Base-by-base conservation (phyloP, 2,888 invertebrate genomes). In the Apodemia hepburni region DNA sequence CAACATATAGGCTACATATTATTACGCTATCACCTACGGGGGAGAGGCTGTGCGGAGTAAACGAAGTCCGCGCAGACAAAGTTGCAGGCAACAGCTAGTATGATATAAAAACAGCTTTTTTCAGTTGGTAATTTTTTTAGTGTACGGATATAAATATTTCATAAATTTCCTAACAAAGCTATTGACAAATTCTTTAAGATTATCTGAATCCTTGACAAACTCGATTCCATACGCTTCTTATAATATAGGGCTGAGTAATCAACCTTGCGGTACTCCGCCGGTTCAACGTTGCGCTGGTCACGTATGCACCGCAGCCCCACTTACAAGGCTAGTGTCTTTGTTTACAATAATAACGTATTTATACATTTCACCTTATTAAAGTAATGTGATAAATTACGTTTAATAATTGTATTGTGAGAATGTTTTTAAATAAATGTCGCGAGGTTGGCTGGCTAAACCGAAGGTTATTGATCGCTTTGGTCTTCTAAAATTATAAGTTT, bases 231-330 rank as follows among this genome's bases (percentile, higher is more conserved):
- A 27, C 15, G 22, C 35, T 54, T 9, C 61, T 47, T 62, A 68
- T 35, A 64, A 61, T 63, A 51, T 57, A 60, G 68, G 66, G 2
- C 64, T 59, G 29, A 60, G 51, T 17, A 54, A 58, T 35, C 59
- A 49, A 59, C 71, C 70, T 68, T 70, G 70, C 35, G 54, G 60
- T n/a, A 68, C 63, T 35, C 68, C 64, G 61, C 61, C 35, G 62
- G 9, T 62, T 59, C 62, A 66, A 73, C 72, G 73, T 65, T 68
- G 65, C 70, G 65, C 38, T 54, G 66, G 72, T 75, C 75, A 74
- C 73, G 73, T 75, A 73, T 64, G 64, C 42, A 42, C 42, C n/a
- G 42, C 73, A 62, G 63, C 61, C 69, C 70, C 69, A 62, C 70
- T 63, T 63, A 22, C 54, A 27, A 54, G 22, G 18, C 17, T 27